phyloP scores from a whole-genome alignment of 2,888 invertebrate genomes.

The Hofmannophila pseudospretella region DNA sequence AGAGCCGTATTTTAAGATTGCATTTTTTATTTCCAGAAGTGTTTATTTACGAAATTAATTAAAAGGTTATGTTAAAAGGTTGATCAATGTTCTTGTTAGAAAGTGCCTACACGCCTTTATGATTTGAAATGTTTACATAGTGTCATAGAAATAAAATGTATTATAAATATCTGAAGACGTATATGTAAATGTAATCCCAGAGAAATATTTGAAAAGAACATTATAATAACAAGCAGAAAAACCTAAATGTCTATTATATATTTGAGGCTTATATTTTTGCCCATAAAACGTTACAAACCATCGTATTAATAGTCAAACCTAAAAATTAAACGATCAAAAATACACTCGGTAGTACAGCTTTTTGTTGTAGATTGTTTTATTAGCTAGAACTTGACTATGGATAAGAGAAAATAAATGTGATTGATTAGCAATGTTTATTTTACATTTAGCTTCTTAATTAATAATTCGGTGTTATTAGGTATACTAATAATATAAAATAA shows the following conservation, averaged over 20 bases:
- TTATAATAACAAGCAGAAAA: too few species aligned
- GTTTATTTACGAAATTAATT: constrained; percentile 39
- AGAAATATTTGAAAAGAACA: too few species aligned
- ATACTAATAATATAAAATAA: too few species aligned
- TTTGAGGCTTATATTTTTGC: background rate
- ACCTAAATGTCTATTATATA: too few species aligned
- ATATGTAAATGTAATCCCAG: too few species aligned
- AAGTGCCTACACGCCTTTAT: too few species aligned
- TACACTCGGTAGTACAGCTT: background rate
- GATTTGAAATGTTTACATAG: too few species aligned
- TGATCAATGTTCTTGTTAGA: too few species aligned
- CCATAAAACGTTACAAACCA: background rate
- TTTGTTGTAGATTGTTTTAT: background rate
- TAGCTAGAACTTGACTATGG: background rate
- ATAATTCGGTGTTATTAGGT: constrained; percentile 21
- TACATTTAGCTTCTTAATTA: constrained; percentile 1
- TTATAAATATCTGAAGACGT: too few species aligned
- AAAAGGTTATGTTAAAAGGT: constrained; percentile 41
- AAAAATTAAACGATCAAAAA: background rate
- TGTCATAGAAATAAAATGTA: too few species aligned
- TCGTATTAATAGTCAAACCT: constrained; percentile 1
- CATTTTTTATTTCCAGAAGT: constrained; percentile 63
- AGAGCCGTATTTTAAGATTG: constrained; percentile 67
- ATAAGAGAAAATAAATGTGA: background rate
- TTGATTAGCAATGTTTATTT: background rate